Evolutionary conservation across 2,113 vertebrate species (phyloP).

Genomic region (Atlantisia rogersi): DNA sequence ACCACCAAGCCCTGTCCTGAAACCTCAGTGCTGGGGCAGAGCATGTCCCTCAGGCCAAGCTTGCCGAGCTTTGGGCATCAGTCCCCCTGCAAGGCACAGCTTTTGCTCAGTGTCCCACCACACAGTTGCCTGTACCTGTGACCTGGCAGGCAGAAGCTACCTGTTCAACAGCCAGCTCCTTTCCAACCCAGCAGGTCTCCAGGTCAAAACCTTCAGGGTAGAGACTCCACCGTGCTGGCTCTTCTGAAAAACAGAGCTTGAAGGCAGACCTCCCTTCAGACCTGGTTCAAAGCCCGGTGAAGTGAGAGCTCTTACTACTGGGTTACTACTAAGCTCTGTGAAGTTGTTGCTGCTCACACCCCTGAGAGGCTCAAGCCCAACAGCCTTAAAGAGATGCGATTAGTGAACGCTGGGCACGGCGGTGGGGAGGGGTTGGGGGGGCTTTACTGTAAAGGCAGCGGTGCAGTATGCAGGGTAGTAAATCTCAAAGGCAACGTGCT

Average conservation of each 20-base stretch:
- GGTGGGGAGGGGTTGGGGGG: not conserved
- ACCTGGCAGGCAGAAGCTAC: not conserved
- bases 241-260: not conserved
- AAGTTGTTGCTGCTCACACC: not conserved
- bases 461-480: not conserved
- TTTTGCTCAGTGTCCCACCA: fast-evolving
- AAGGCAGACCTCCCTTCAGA: not conserved
- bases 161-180: not conserved
- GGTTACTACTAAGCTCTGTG: not conserved
- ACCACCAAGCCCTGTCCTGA: not conserved
- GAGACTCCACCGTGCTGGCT: fast-evolving
- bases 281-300: not conserved
- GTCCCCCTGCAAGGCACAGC: not conserved
- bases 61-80: not conserved
- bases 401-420: not conserved
- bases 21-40: not conserved
- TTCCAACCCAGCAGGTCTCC: not conserved
- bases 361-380: not conserved
- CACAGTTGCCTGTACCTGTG: not conserved
- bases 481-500: not conserved
- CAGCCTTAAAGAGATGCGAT: not conserved
- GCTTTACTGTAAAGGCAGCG: not conserved
- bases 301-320: not conserved
- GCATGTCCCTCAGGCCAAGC: fast-evolving
- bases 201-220: not conserved